Percentiles rank a stretch among this genome's conserved stretches.
phyloP scores from a whole-genome alignment of 2,797 vertebrate species.

The Lepilemur ruficaudatus region DNA sequence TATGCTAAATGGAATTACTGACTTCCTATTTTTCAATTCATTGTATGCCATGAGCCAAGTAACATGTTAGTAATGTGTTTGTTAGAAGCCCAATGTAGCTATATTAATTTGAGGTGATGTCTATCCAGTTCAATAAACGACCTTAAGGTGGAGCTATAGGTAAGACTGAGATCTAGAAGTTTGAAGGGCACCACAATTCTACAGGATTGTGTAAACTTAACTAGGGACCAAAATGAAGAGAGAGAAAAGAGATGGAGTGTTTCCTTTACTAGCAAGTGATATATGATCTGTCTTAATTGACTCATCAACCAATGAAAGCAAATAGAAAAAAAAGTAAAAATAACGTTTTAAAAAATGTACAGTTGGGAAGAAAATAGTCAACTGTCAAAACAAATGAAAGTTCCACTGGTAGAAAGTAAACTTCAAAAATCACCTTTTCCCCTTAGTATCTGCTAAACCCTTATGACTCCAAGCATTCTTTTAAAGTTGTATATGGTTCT shows the following conservation, averaged over 20 bases:
- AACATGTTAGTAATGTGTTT: neutral
- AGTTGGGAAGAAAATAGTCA: neutral
- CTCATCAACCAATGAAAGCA: neutral
- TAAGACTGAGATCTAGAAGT: neutral
- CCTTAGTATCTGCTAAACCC: neutral
- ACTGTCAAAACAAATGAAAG: neutral
- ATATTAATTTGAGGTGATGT: neutral
- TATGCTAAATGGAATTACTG: neutral
- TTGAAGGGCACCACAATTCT: neutral
- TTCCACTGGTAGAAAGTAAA: neutral
- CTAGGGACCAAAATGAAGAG: neutral
- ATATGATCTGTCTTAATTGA: neutral
- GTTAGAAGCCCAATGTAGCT: neutral
- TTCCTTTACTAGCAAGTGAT: neutral
- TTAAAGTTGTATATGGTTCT: neutral
- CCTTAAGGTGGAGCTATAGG: neutral
- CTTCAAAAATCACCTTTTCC: neutral
- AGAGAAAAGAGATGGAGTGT: neutral
- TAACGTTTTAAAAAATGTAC: neutral
- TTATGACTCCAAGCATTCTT: neutral
- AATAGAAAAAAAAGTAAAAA: neutral
- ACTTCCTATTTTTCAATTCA: neutral
- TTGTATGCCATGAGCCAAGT: neutral
- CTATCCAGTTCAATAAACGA: neutral
- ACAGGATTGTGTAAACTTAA: neutral